Conservation (phyloP, 2,888 invertebrate genomes). For the Synergus itoensis region DNA sequence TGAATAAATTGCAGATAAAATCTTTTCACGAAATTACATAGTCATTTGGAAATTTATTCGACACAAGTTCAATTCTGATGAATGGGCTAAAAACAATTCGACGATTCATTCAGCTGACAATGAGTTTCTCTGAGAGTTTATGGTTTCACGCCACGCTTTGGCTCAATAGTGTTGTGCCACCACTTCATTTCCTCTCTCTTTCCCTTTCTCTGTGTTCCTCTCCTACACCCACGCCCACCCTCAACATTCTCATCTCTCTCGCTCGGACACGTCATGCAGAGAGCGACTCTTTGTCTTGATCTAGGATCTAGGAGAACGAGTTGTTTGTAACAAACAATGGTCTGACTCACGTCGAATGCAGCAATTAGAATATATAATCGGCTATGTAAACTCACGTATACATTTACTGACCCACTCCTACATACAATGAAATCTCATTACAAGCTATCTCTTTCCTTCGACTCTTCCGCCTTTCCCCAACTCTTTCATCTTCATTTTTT, state of each 20-base stretch:
- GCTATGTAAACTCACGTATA: background rate
- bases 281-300: conserved; percentile 43
- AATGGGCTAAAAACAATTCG: background rate
- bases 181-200: conserved; percentile 22
- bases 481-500: background rate
- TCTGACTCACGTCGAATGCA: conserved; percentile 51
- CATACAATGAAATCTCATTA: background rate
- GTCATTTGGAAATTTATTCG: background rate
- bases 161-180: conserved; percentile 27
- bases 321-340: conserved; percentile 46
- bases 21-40: background rate
- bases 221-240: conserved; percentile 44
- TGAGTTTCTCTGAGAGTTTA: conserved; percentile 10
- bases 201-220: conserved; percentile 42
- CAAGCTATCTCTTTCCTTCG: conserved; percentile 6
- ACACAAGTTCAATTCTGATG: background rate
- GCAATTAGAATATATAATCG: conserved; percentile 50
- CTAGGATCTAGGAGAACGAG: conserved; percentile 39
- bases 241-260: conserved; percentile 20
- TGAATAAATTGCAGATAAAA: background rate
- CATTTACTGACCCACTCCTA: background rate
- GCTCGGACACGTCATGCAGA: conserved; percentile 26
- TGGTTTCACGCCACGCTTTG: conserved; percentile 10
- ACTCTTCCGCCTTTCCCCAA: conserved; percentile 27
- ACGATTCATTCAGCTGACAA: conserved; percentile 22